Base-by-base conservation (phyloP, 2,113 vertebrate genomes). In the Danio rerio region DNA sequence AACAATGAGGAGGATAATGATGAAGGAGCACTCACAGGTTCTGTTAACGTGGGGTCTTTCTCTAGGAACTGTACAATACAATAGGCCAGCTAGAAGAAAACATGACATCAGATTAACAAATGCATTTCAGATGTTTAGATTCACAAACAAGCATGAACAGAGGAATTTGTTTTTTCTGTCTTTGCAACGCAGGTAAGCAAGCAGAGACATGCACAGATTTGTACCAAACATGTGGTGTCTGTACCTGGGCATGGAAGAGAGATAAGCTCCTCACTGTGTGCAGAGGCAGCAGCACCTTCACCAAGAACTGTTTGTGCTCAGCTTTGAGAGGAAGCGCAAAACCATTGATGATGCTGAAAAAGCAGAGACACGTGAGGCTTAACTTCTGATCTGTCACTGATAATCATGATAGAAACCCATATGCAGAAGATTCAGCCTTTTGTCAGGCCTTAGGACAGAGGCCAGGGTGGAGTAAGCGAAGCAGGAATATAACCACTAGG, bases 11-110 rank as follows among this genome's bases (percentile, higher is more conserved):
- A 47, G 72, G 49, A 18, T 53, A 20, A 79, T 21, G 15, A 47
- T 5, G n/a, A 75, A 47, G 53, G 11, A 18, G 75, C 85, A 96
- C 91, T 95, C 92, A 99, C 98, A 81, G 97, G 96, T 94, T 99
- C 98, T 94, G 98, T 99, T 93, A 99, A 96, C 84, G 96, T 95
- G 84, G 98, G 97, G 89, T 99, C 98, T 94, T 99, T 99, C 95
- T 99, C 98, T 94, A 99, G 93, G 93, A 99, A 99, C 90, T 99
- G 98, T 95, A 99, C 98, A 96, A 99, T 99, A 92, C 98, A 99
- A 94, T 99, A 99, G 0, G 98, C 97, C 96, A 99, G 92, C 98
- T 99, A 90, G 75, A 92, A 87, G 77, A 83, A 68, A 70, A 74
- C 18, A 70, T 8, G 62, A 66, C 31, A 3, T 66, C 31, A 18